Conservation (phyloP, 2,888 invertebrate species). For the Crepidodera aurea region DNA sequence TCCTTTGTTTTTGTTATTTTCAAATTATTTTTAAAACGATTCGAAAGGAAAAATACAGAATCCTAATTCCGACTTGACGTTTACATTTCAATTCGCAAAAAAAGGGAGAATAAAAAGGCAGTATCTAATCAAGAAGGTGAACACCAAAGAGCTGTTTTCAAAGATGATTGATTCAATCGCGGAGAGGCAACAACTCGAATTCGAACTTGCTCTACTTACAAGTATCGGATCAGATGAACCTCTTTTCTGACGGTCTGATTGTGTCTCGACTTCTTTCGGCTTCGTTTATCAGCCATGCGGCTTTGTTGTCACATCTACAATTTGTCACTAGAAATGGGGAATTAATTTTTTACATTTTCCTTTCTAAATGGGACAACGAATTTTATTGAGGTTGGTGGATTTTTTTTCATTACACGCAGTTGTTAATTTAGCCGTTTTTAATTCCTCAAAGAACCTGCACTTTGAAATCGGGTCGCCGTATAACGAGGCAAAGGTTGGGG, state of each 20-base stretch:
- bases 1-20: too few relatives aligned
- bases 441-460: too few relatives aligned
- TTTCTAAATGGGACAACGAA: too few relatives aligned
- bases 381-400: too few relatives aligned
- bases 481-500: too few relatives aligned
- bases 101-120: background rate
- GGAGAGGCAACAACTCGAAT: constrained; percentile 27
- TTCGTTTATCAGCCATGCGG: constrained; percentile 14
- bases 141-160: constrained; percentile 27
- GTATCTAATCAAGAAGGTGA: constrained; percentile 30
- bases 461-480: too few relatives aligned
- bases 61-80: constrained; percentile 7
- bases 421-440: too few relatives aligned
- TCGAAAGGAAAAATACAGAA: too few relatives aligned
- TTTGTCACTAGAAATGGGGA: background rate
- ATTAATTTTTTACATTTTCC: background rate
- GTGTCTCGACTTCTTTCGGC: constrained; percentile 47
- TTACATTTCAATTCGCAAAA: constrained; percentile 10
- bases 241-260: constrained; percentile 42
- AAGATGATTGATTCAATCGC: constrained; percentile 31
- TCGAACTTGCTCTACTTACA: constrained; percentile 16
- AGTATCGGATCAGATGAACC: constrained; percentile 43
- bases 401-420: too few relatives aligned
- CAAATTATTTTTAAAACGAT: too few relatives aligned
- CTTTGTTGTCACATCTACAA: constrained; percentile 13